Base-by-base conservation (phyloP, 1,140 invertebrate genomes). In the Venturia canescens region DNA sequence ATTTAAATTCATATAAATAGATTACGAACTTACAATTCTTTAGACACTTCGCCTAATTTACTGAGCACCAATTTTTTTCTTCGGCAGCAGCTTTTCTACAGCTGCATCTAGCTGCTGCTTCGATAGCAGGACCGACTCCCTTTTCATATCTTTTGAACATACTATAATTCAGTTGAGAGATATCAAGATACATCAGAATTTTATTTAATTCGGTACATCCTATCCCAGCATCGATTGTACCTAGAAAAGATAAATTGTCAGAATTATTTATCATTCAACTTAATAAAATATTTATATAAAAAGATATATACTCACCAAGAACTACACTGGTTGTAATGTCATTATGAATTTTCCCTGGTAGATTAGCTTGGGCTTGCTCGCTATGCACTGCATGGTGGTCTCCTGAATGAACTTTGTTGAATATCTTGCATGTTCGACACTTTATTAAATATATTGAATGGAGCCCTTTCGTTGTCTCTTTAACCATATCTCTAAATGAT, bases 171-270 rank as follows among this genome's bases (percentile, higher is more conserved):
- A 63, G 13, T 63, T 63, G 13, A 9, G 57, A n/a, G 23, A 63
- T 63, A 63, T 63, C 57, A n/a, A 63, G 57, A 63, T n/a, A 63
- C 13, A 63, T 63, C 57, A 63, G 57, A 63, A 63, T 63, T 63
- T 63, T 63, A 63, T 63, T 63, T 23, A 63, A 26, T 63, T 63
- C 57, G 3, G 57, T 63, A n/a, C 57, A 63, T 23, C 57, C 57
- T 3, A 63, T 63, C 11, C 57, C 57, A 63, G 57, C 57, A 63
- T 63, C 23, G 57, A 63, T 23, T 63, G 57, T 63, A 63, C 57
- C 57, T 63, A 26, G 21, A 63, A 63, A 23, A 63, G 57, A 63
- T 5, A 23, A 63, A 63, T 63, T 18, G 18, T 57, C n/a, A 16
- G 6, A n/a, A 57, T 57, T 18, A 57, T n/a, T 57, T 57, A 57